Base-by-base conservation (phyloP, 2,113 vertebrate species). In the Petrocephalus microphthalmus region DNA sequence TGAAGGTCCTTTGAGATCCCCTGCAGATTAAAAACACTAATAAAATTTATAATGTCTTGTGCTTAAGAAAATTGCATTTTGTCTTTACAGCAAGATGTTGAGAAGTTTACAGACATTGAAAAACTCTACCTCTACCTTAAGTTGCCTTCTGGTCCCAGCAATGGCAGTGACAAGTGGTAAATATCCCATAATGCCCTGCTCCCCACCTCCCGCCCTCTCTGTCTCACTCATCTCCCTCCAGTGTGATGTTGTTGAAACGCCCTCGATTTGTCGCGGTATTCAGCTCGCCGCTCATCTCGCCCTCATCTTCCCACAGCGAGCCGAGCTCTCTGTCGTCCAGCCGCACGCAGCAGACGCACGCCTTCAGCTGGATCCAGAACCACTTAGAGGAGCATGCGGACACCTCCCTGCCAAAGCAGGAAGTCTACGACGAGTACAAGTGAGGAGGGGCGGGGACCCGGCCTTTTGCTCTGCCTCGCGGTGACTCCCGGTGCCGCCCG, bases 61-160 rank as follows among this genome's bases (percentile, higher is more conserved):
- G 45, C 45, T 83, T 83, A 83, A 83, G 22, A 22, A 49, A 83
- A 83, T 3, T 82, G 1, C 71, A 78, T 78, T 49, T 93, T 91
- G 29, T 91, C 87, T 94, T 92, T 92, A 84, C 95, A 99, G 98
- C 98, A 99, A 98, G 98, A 99, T 98, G 97, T 99, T 97, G 98
- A 99, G 97, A 99, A 99, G 97, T 99, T 99, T 98, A 99, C 98
- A 98, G 98, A 99, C 95, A 95, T 99, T 94, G 98, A 99, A 97
- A 99, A 99, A 97, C 98, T 99, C 98, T 99, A 99, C 98, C 98
- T 99, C 98, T 99, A 99, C 98, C 98, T 99, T 96, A 98, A 99
- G 95, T 97, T 99, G 98, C 98, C 98, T 99, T 99, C 98, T 96
- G 97, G 98, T 96, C 97, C 97, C 94, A 98, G 94, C 96, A 98